These are phyloP conservation scores for Perdita meconis DNA, from an alignment of 2,888 invertebrate species.

Conservation along the genomic window DNA sequence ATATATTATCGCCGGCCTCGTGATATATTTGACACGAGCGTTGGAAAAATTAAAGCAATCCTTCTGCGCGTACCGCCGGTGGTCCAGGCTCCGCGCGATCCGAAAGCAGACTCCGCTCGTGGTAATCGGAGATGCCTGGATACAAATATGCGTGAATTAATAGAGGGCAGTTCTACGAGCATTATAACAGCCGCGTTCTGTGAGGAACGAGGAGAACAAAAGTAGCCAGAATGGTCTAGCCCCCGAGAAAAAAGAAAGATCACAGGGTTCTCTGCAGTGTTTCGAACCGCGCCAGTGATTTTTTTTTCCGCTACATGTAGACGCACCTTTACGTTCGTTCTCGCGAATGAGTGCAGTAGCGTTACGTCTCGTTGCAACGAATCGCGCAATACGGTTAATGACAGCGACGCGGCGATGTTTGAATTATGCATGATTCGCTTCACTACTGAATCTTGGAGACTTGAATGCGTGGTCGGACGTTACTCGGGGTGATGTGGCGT, in stretches of 20 bases:
- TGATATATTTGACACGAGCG: conserved; percentile 81
- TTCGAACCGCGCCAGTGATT: not conserved
- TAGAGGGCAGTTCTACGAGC: conserved; percentile 65
- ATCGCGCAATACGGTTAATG: not conserved
- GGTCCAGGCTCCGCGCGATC: conserved; percentile 74
- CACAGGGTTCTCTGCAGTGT: not conserved
- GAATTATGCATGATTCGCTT: not conserved
- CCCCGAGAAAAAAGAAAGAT: conserved; percentile 5
- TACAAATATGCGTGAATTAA: conserved; percentile 83
- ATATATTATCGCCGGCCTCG: conserved; percentile 78
- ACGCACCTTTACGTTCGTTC: too few relatives aligned
- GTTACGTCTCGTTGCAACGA: not conserved
- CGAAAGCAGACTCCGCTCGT: conserved; percentile 59
- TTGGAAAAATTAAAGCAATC: conserved; percentile 83
- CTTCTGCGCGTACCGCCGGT: conserved; percentile 77
- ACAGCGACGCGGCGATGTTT: not conserved
- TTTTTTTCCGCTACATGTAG: too few relatives aligned
- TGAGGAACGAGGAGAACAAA: conserved; percentile 38
- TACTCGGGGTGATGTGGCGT: not conserved
- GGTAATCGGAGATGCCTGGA: conserved; percentile 83
- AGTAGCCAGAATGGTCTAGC: conserved; percentile 19
- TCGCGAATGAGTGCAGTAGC: not conserved
- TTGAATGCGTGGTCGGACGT: conserved; percentile 9
- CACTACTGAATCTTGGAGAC: not conserved
- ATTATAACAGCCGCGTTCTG: conserved; percentile 38